Evolutionary conservation across 2,888 invertebrate species (phyloP), one percentile per base, ranked within the genome.

Genomic region (Creontiades dilutus): DNA sequence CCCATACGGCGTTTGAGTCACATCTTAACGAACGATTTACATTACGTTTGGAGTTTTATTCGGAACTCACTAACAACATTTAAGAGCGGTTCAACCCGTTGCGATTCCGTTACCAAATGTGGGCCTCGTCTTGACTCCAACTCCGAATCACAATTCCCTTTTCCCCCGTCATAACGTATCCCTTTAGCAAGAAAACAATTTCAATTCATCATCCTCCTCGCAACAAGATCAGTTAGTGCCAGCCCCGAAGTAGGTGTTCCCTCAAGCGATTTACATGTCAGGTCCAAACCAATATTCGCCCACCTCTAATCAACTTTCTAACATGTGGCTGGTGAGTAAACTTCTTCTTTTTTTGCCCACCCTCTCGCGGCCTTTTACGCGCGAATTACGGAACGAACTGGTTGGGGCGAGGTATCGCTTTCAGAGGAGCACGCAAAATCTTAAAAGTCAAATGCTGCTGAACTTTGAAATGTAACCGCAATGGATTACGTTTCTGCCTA

Each of bases 231-330:
- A 68, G 23, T 68, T 57, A 57, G 14, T 16, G 57, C 57, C 7
- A 16, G 5, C 57, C n/a, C 57, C 19, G 23, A 27, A 23, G 68
- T 23, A 68, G 68, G 68, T 68, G 68, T 68, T 68, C 68, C 68
- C 68, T 27, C 68, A 0, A 9, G 68, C 68, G 27, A 68, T 68
- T 68, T 68, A 23, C 68, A 68, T 68, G 68, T 68, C 68, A 23
- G 23, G 68, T 68, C 68, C 23, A 23, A 68, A 68, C 68, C 68
- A 68, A 68, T 68, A 68, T 68, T 19, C 19, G 68, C 68, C 23
- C 68, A 23, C 68, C 68, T 68, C 68, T 68, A 68, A 68, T 68
- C 68, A 68, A 68, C 68, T 68, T 68, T 68, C 68, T 68, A 68
- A 68, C 68, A 23, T n/a, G 19, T n/a, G 23, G 68, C 68, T 68